Base-by-base conservation (phyloP, 2,888 invertebrate genomes). In the Sphinx pinastri region DNA sequence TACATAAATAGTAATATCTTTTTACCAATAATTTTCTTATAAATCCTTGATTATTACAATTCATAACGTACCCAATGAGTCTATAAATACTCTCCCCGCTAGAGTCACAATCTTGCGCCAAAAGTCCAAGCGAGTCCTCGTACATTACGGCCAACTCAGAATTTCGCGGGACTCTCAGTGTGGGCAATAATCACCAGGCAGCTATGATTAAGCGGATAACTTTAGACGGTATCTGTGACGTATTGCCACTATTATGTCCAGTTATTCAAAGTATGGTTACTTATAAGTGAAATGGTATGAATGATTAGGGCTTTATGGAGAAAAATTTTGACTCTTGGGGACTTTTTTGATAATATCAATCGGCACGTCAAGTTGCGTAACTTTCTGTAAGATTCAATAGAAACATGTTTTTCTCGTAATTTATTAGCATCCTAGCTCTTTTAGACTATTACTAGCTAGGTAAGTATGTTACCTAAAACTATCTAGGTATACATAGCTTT, bases 191-290 rank as follows among this genome's bases (percentile, higher is more conserved):
- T 83, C 79, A 73, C 81, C 70, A 71, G 77, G 74, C 82, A 79
- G 84, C 87, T 88, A 85, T 85, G 86, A 87, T 86, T 86, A 88
- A 86, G 75, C 82, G 84, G 83, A 84, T 84, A 84, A 86, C 87
- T 88, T 87, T 74, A 82, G 85, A 79, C 77, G 80, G 81, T 84
- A 82, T 82, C 80, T 81, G 78, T 84, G 80, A 84, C 76, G 73
- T 74, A 79, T 76, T 77, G 74, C 76, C 72, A 76, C 80, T 78
- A 85, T 84, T 84, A 82, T 71, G 77, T 60, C 76, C 76, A 74
- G 79, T 78, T 79, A 72, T 76, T 76, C 76, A 71, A 75, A 71
- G 71, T 72, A 19, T 31, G 31, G 38, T 63, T 63, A 54, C 11
- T n/a, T 47, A 45, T 47, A 16, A 57, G 19, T 60, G 47, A 63